Evolutionary conservation across 2,113 vertebrate species (phyloP).

Genomic region (Perognathus longimembris): DNA sequence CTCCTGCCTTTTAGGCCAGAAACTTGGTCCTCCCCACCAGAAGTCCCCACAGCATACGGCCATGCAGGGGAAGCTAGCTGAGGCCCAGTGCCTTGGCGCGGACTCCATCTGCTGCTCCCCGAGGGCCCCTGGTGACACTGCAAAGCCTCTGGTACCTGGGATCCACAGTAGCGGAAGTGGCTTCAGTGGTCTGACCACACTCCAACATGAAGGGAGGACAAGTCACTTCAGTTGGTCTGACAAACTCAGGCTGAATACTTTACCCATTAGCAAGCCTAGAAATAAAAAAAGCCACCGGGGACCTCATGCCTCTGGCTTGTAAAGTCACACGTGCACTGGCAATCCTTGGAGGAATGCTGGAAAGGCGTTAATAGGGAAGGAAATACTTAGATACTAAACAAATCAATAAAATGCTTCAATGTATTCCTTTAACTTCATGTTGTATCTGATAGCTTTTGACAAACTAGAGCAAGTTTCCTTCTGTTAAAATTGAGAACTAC

Average conservation of each 20-base stretch:
- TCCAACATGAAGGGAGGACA: not conserved
- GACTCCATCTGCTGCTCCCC: not conserved
- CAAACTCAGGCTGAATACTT: not conserved
- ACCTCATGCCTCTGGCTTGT: not conserved
- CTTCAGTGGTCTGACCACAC: not conserved
- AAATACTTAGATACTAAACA: not conserved
- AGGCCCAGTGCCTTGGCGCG: not conserved
- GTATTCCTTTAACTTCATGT: not conserved
- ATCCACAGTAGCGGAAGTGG: rapidly evolving
- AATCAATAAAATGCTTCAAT: not conserved
- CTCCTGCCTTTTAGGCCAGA: not conserved
- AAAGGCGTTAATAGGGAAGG: rapidly evolving
- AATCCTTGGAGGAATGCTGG: not conserved
- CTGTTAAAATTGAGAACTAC: not conserved
- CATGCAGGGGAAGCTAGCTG: no score
- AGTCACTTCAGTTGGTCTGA: no score
- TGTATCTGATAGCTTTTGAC: not conserved
- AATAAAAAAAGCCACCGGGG: not conserved
- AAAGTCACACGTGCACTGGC: not conserved
- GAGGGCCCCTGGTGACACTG: not conserved
- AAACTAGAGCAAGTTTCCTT: not conserved
- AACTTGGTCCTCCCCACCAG: not conserved
- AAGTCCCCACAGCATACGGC: not conserved
- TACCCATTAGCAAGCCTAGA: not conserved
- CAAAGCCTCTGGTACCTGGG: not conserved